Evolutionary conservation across 2,888 invertebrate genomes (phyloP).

Genomic region (Calliphora vomitoria): DNA sequence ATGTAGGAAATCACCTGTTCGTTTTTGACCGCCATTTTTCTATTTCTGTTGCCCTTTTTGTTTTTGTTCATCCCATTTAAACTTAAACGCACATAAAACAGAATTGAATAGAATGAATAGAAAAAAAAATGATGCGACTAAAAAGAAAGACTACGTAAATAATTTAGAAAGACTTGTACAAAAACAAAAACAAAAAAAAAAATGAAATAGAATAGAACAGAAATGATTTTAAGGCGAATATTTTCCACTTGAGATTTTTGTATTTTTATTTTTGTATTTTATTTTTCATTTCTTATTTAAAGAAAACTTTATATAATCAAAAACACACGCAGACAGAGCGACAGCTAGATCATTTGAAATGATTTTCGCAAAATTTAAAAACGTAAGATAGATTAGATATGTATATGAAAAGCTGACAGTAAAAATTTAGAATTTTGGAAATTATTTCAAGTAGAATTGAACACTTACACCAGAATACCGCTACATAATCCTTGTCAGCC

Average conservation of each 20-base stretch:
- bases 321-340: slow-evolving; percentile 65
- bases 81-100: slow-evolving; percentile 55
- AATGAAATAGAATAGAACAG: slow-evolving; percentile 71
- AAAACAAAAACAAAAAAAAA: slow-evolving; percentile 70
- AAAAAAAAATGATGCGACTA: slow-evolving; percentile 19
- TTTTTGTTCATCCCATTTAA: slow-evolving; percentile 54
- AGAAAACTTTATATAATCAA: slow-evolving; percentile 71
- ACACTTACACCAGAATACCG: slow-evolving; percentile 98
- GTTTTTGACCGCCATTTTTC: slow-evolving; percentile 42
- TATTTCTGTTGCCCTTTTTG: slow-evolving; percentile 50
- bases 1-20: slow-evolving; percentile 35
- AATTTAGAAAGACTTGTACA: slow-evolving; percentile 65
- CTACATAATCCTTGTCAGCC: slow-evolving; percentile 96
- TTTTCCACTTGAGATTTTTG: slow-evolving; percentile 71
- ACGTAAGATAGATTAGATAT: no score
- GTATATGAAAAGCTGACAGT: slow-evolving; percentile 56
- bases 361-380: slow-evolving; percentile 18
- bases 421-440: not conserved
- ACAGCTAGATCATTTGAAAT: slow-evolving; percentile 62
- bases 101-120: slow-evolving; percentile 43
- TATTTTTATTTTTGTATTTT: slow-evolving; percentile 21
- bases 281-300: slow-evolving; percentile 48
- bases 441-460: slow-evolving; percentile 27
- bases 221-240: slow-evolving; percentile 63
- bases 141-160: slow-evolving; percentile 60